phyloP scores from a whole-genome alignment of 2,797 vertebrate species.

The Centroberyx gerrardi region DNA sequence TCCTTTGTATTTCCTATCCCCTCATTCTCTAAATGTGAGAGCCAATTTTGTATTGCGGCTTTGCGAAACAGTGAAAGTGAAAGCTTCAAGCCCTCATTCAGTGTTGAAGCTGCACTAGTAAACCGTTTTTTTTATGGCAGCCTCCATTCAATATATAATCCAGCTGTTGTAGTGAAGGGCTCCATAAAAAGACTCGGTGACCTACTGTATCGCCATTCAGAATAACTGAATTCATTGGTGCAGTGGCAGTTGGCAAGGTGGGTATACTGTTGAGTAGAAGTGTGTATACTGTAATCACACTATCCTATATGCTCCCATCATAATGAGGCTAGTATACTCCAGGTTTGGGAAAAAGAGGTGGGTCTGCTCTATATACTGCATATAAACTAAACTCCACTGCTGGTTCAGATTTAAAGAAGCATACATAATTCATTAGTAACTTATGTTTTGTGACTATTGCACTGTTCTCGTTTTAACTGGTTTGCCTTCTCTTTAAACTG shows the following conservation, averaged over 20 bases:
- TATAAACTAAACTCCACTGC: too few species aligned
- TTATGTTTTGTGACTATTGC: background rate
- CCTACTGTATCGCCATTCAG: too few species aligned
- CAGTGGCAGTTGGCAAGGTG: too few species aligned
- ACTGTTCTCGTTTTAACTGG: background rate
- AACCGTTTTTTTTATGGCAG: slow-evolving; percentile 22
- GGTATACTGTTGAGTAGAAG: too few species aligned
- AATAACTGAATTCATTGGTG: too few species aligned
- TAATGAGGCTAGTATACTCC: too few species aligned
- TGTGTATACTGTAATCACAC: background rate
- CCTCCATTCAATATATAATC: background rate
- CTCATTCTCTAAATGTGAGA: slow-evolving; percentile 8
- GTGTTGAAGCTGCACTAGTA: background rate
- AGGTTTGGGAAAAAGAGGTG: too few species aligned
- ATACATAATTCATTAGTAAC: background rate
- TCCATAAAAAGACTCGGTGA: slow-evolving; percentile 4
- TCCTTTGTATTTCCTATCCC: background rate
- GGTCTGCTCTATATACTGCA: too few species aligned
- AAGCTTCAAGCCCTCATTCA: slow-evolving; percentile 11
- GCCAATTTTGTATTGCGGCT: slow-evolving; percentile 13
- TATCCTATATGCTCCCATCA: background rate
- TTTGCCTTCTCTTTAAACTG: background rate
- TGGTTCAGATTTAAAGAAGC: too few species aligned
- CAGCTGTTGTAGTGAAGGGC: background rate
- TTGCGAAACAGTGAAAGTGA: slow-evolving; percentile 5